Base-by-base conservation (phyloP, 2,797 vertebrate species). In the Manis pentadactyla region DNA sequence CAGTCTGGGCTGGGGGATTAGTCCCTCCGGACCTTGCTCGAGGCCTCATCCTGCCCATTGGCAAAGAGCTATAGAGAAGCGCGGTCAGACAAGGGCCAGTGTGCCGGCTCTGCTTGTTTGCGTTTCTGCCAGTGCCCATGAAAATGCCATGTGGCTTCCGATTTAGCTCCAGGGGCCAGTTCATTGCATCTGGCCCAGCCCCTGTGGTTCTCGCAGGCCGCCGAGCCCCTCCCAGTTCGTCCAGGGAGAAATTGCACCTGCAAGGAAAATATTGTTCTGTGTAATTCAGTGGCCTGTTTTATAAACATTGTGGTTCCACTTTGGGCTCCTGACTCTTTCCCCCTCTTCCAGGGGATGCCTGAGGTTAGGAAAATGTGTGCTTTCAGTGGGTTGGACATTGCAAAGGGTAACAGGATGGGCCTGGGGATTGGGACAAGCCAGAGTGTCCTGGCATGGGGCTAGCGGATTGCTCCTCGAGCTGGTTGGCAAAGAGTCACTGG, bases 191-290 rank as follows among this genome's bases (percentile, higher is more conserved):
- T 91, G 93, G 95, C 42, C 25, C 93, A 23, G 93, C 97, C 97
- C 96, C 97, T 97, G 97, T 96, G 97, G 96, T 75, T 97, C 97
- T 94, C 49, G 89, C 96, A 95, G 97, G 96, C 96, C 95, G 92
- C 96, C 71, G 93, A 95, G 96, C 95, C 95, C 97, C 97, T 86
- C 84, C 97, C 37, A 39, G 37, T 39, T 95, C 63, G 92, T 97
- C 97, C 97, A 90, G 98, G 97, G 98, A 97, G 97, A 97, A 97
- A 95, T 95, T 87, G 95, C 97, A 95, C 98, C 97, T 74, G 86
- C 94, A 97, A 97, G 98, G 96, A 97, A 97, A 98, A 97, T 97
- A 92, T 97, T 97, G 98, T 97, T 97, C 97, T 97, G 97, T 97
- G 93, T 97, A 97, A 97, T 96, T 97, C 97, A 96, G 98, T 92